Evolutionary conservation across 1,140 invertebrate species (phyloP).

Genomic region (Cydia amplana): DNA sequence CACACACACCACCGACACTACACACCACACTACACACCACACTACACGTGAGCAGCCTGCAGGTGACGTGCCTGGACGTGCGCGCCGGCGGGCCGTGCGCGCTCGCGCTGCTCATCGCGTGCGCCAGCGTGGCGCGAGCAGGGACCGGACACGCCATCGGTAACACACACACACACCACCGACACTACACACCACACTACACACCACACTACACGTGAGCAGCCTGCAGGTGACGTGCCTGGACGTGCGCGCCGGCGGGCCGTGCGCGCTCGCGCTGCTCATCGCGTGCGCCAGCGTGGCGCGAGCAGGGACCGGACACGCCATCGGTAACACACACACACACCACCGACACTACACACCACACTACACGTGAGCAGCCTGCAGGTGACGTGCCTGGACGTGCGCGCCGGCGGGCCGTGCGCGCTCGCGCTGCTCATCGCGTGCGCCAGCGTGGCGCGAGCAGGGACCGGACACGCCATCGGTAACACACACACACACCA

Average conservation of each 20-base stretch:
- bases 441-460: conserved; percentile 83
- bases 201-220: too few relatives aligned
- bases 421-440: conserved; percentile 87
- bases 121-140: conserved; percentile 82
- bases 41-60: too few relatives aligned
- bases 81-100: conserved; percentile 82
- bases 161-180: conserved; percentile 39
- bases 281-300: conserved; percentile 85
- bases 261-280: conserved; percentile 85
- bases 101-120: conserved; percentile 87
- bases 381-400: too few relatives aligned
- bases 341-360: too few relatives aligned
- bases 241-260: conserved; percentile 76
- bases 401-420: conserved; percentile 80
- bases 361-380: too few relatives aligned
- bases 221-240: too few relatives aligned
- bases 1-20: too few relatives aligned
- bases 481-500: conserved; percentile 46
- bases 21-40: too few relatives aligned
- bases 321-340: conserved; percentile 49
- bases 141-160: conserved; percentile 77
- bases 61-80: conserved; percentile 37
- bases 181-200: too few relatives aligned
- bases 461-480: conserved; percentile 78
- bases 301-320: conserved; percentile 80